Evolutionary conservation across 2,888 invertebrate genomes (phyloP).

Genomic region (Acrobasis suavella): DNA sequence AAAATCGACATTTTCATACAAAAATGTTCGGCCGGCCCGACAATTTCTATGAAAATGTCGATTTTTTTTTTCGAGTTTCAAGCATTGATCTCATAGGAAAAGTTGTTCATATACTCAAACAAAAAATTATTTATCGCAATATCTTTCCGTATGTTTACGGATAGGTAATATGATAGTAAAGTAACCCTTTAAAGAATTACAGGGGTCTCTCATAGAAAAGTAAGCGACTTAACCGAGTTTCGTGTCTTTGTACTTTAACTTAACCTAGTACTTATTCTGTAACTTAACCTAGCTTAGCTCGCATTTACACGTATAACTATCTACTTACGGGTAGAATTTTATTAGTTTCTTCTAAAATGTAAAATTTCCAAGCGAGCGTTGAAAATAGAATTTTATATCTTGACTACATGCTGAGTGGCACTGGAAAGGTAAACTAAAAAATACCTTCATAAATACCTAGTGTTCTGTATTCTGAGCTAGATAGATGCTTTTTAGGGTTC

Average conservation of each 20-base stretch:
- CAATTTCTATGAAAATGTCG: too few species aligned
- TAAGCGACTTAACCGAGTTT: conserved; percentile 41
- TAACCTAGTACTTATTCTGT: conserved; percentile 29
- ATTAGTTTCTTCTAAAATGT: conserved; percentile 25
- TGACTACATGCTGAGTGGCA: background rate
- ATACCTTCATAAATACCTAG: background rate
- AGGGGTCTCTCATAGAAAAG: conserved; percentile 41
- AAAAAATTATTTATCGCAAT: background rate
- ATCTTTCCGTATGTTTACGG: conserved; percentile 26
- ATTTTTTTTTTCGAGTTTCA: too few species aligned
- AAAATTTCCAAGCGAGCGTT: conserved; percentile 14
- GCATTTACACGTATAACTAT: background rate
- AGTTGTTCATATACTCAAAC: too few species aligned
- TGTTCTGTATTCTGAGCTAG: background rate
- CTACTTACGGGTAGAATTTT: background rate
- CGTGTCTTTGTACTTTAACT: conserved; percentile 34
- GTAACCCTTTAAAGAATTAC: conserved; percentile 48
- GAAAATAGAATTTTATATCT: conserved; percentile 1
- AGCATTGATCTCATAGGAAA: too few species aligned
- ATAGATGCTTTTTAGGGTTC: too few species aligned
- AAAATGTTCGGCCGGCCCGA: too few species aligned
- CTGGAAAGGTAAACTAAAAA: background rate
- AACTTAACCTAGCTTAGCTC: conserved; percentile 33
- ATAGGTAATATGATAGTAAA: conserved; percentile 43
- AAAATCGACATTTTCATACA: too few species aligned